Percentiles rank a stretch among this genome's conserved stretches.
Evolutionary conservation across 2,113 vertebrate genomes (phyloP).

Genomic region (Cygnus atratus): DNA sequence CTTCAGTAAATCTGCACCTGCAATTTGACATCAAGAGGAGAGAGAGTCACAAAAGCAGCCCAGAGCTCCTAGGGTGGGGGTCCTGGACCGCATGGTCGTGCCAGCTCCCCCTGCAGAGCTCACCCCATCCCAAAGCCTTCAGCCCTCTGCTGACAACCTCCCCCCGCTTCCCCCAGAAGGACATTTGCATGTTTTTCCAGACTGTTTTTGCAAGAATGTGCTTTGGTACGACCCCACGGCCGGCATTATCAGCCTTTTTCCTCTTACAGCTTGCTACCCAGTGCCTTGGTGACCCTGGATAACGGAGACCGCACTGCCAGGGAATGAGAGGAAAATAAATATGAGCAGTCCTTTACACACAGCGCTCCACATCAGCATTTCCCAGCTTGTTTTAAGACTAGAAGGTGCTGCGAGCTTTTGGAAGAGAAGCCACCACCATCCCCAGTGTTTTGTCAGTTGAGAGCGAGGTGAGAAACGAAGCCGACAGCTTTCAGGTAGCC

Average conservation of each 20-base stretch:
- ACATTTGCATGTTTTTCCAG: neutral
- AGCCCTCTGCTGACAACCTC: neutral
- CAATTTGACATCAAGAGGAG: neutral
- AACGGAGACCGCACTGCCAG: neutral
- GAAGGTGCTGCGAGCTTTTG: neutral
- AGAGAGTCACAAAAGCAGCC: neutral
- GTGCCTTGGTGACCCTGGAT: neutral
- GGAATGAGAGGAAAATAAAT: neutral
- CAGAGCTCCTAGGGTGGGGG: fast-evolving
- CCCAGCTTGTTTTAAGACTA: neutral
- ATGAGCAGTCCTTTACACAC: fast-evolving
- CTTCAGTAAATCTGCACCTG: constrained; percentile 93
- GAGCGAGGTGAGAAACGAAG: neutral
- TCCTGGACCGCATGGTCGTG: neutral
- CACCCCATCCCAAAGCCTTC: neutral
- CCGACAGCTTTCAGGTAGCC: neutral
- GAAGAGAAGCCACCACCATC: neutral
- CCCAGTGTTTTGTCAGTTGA: neutral
- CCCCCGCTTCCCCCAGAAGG: neutral
- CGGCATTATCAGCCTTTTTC: no score
- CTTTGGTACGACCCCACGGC: fast-evolving
- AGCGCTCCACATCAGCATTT: neutral
- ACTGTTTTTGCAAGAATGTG: neutral
- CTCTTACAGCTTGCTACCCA: neutral
- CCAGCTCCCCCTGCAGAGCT: neutral